phyloP scores from a whole-genome alignment of 2,113 vertebrate genomes.

The Pseudolaguvia tuberculata region DNA sequence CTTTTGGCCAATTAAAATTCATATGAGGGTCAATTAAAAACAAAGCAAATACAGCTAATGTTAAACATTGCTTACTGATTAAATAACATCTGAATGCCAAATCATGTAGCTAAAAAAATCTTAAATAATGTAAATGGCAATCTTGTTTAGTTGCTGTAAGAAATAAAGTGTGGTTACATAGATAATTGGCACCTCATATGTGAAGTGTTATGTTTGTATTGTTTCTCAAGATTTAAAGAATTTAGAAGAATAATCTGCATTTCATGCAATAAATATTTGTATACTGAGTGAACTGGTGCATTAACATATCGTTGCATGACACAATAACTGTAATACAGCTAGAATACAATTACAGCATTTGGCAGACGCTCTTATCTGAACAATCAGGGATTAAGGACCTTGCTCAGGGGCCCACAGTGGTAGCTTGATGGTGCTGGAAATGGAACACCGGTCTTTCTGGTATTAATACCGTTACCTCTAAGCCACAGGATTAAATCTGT shows the following conservation, averaged over 20 bases:
- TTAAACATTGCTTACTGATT: neutral
- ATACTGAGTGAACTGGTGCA: neutral
- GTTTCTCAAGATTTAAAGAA: too few species aligned
- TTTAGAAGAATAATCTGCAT: neutral
- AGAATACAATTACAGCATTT: too few species aligned
- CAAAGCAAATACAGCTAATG: neutral
- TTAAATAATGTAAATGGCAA: neutral
- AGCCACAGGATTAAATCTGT: slow-evolving; percentile 25
- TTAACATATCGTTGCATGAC: neutral
- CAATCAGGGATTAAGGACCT: too few species aligned
- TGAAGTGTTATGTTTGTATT: neutral
- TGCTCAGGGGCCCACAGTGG: too few species aligned
- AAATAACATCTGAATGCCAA: neutral
- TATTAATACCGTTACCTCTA: too few species aligned
- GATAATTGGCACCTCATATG: neutral
- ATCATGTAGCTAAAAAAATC: neutral
- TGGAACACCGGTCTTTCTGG: too few species aligned
- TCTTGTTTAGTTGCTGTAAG: neutral
- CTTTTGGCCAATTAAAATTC: neutral
- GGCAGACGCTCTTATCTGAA: too few species aligned
- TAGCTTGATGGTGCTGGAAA: too few species aligned
- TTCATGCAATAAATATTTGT: neutral
- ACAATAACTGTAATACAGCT: slow-evolving; percentile 2
- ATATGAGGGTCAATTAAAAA: neutral
- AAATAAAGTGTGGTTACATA: neutral